These are phyloP conservation scores for Menidia beryllina DNA, from an alignment of 2,113 vertebrate genomes.

Conservation along the genomic window DNA sequence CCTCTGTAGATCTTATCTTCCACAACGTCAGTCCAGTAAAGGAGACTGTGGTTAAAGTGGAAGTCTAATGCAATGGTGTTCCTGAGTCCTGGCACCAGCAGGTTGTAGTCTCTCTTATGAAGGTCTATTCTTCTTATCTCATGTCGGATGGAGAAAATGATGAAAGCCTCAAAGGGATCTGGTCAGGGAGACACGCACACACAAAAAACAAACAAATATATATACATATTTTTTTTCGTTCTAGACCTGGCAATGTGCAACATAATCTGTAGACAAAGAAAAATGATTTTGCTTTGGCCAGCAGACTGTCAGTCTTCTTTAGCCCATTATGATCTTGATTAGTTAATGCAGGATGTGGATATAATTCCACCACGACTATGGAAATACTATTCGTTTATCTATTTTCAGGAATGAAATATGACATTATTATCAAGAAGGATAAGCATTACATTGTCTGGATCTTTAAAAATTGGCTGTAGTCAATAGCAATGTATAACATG, in stretches of 20 bases:
- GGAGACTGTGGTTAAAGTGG: slow-evolving; percentile 94
- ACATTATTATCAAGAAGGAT: no score
- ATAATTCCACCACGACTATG: no score
- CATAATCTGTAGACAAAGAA: background rate
- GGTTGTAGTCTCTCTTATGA: slow-evolving; percentile 96
- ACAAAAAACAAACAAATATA: no score
- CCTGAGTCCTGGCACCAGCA: slow-evolving; percentile 94
- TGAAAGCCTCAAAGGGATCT: slow-evolving; percentile 99
- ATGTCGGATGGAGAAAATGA: slow-evolving; percentile 99
- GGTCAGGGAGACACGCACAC: slow-evolving; percentile 50
- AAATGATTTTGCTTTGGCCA: background rate
- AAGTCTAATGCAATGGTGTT: slow-evolving; percentile 99
- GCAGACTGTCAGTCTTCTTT: no score
- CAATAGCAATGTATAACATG: background rate
- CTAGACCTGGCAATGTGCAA: background rate
- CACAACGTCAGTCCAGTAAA: slow-evolving; percentile 99
- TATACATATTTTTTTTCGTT: background rate
- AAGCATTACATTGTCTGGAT: no score
- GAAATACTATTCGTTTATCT: no score
- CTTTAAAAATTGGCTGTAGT: no score
- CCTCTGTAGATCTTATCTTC: slow-evolving; percentile 99
- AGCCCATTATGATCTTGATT: no score
- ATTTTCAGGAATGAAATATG: no score
- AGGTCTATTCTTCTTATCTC: slow-evolving; percentile 98
- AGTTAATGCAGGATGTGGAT: no score